Evolutionary conservation across 2,113 vertebrate species (phyloP).

Genomic region (Vimba vimba): DNA sequence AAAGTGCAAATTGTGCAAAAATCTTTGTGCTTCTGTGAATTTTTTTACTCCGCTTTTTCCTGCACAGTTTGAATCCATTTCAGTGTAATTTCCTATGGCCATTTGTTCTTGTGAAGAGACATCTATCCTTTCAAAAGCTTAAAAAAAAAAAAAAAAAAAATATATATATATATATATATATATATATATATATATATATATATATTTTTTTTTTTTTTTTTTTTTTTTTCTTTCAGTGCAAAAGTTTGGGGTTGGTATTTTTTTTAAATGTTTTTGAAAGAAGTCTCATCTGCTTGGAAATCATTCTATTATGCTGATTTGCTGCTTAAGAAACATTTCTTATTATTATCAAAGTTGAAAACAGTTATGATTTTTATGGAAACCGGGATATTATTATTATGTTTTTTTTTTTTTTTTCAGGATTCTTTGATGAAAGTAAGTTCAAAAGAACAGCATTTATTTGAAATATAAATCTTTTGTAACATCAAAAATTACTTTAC

Average conservation of each 20-base stretch:
- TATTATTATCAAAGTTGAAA: background rate
- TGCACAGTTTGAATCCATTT: background rate
- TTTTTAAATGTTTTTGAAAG: background rate
- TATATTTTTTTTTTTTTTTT: no score
- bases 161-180: no score
- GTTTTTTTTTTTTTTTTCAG: background rate
- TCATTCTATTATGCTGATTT: background rate
- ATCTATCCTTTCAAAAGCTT: background rate
- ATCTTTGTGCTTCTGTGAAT: background rate
- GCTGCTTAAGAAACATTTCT: background rate
- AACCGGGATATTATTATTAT: background rate
- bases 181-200: no score
- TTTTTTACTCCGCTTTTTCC: background rate
- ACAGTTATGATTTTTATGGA: background rate
- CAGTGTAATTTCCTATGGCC: background rate
- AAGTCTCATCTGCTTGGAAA: background rate
- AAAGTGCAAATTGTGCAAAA: no score
- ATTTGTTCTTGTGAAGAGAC: background rate
- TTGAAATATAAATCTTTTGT: background rate
- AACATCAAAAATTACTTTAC: background rate
- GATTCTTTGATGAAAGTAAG: background rate
- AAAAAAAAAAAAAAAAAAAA: background rate
- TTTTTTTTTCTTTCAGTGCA: background rate
- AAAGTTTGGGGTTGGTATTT: background rate
- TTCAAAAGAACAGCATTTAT: background rate